Conservation (phyloP, 1,140 invertebrate species). For the Cherax destructor region DNA sequence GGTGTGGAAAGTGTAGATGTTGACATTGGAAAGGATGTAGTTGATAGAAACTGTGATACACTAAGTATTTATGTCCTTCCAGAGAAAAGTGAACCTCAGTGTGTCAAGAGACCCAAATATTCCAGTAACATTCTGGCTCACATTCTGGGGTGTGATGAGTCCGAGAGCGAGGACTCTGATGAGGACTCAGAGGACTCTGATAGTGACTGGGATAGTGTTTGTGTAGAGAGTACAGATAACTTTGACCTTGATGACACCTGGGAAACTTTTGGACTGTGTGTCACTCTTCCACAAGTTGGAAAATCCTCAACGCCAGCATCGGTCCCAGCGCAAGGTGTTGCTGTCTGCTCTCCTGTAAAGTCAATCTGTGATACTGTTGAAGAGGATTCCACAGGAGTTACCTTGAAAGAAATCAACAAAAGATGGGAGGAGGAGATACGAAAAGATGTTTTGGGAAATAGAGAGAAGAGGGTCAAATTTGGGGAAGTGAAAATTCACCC, state of each 20-base stretch:
- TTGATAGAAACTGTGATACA: neutral
- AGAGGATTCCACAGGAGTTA: neutral
- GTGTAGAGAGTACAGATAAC: neutral
- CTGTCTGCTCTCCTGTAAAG: neutral
- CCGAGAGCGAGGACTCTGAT: conserved; percentile 19
- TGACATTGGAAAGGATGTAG: conserved; percentile 20
- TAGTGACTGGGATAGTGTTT: conserved; percentile 40
- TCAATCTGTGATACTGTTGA: neutral
- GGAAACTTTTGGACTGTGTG: conserved; percentile 33
- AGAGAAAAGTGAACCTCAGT: conserved; percentile 9
- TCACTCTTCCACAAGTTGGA: neutral
- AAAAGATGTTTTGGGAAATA: neutral
- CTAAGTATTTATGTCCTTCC: neutral
- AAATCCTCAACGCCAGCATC: neutral
- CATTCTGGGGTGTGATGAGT: conserved; percentile 32
- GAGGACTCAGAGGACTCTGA: conserved; percentile 37
- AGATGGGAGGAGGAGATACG: conserved; percentile 21
- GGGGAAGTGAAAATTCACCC: conserved; percentile 7
- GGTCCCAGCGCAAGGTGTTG: neutral
- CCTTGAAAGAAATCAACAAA: conserved; percentile 27
- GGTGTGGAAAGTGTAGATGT: conserved; percentile 37
- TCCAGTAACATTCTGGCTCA: conserved; percentile 32
- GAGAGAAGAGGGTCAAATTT: conserved; percentile 14
- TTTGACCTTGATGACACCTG: conserved; percentile 30
- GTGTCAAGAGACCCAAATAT: neutral